Evolutionary conservation across 2,797 vertebrate species (phyloP), one percentile per base, ranked within the genome.

Genomic region (Mico argentatus): DNA sequence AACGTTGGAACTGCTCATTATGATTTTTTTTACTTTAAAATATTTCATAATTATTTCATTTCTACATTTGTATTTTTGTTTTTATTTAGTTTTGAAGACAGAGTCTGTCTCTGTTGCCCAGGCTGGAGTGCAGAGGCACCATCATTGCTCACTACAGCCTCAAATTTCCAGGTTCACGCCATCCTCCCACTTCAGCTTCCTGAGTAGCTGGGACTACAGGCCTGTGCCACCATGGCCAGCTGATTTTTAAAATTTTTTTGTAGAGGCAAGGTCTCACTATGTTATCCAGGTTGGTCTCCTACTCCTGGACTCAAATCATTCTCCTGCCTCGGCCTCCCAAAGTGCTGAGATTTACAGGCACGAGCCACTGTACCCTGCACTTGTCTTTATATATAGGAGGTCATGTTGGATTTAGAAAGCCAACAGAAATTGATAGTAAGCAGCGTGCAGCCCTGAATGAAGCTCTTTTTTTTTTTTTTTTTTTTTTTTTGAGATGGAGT

Each of bases 51-150:
- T 84, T 67, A 61, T 76, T 67, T 79, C 90, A 9, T 95, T 90
- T 93, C 55, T 80, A 50, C 36, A 20, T 83, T 44, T 96, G 4
- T 83, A 30, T 86, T 96, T 97, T 84, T 30, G 88, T 17, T 64
- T 67, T 67, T 67, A 67, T 67, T 67, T 67, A n/a, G 15, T 67
- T 67, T n/a, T 67, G 33, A 67, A 67, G 33, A 19, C 64, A n/a
- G 33, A 7, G 33, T n/a, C 3, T 67, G 7, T n/a, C 30, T 67
- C 33, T 67, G 3, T n/a, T 7, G 3, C 64, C 33, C 7, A 67
- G 33, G 33, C 64, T 19, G 33, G 7, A 67, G 64, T n/a, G 33
- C 33, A n/a, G 64, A n/a, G 33, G 64, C 64, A n/a, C 15, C 64
- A 19, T 67, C 30, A 17, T 19, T n/a, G 33, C 64, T 67, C 64